A percentile compares a stretch with the other conserved stretches of the same genome.
Conservation (phyloP, 2,113 vertebrate genomes). For the Taxidea taxus region DNA sequence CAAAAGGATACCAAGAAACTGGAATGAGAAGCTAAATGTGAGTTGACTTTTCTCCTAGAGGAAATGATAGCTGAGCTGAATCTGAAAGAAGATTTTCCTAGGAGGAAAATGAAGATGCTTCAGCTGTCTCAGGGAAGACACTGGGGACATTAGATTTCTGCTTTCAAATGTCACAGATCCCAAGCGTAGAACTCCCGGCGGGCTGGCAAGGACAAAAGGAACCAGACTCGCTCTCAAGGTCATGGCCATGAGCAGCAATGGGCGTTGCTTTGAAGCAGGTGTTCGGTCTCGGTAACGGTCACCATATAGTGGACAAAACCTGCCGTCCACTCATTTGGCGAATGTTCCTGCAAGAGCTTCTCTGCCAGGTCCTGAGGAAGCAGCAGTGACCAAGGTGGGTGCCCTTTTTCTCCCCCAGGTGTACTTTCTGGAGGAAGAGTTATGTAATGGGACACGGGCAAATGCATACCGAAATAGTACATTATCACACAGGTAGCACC, state of each 20-base stretch:
- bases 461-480: rapidly evolving
- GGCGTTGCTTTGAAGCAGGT: rapidly evolving
- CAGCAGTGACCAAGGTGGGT: rapidly evolving
- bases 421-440: rapidly evolving
- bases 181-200: rapidly evolving
- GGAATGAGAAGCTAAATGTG: too few relatives aligned
- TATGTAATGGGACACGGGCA: rapidly evolving
- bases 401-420: rapidly evolving
- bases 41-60: neutral
- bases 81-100: neutral
- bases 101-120: neutral
- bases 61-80: neutral
- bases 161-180: neutral
- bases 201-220: neutral
- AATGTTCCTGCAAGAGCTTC: rapidly evolving
- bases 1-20: too few relatives aligned
- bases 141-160: neutral
- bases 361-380: too few relatives aligned
- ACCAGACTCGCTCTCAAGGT: neutral
- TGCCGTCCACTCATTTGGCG: rapidly evolving
- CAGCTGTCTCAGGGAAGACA: neutral
- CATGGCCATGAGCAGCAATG: rapidly evolving
- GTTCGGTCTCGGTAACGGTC: rapidly evolving
- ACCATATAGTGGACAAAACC: too few relatives aligned
- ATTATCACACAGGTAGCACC: too few relatives aligned